Conservation (phyloP, 2,797 vertebrate species). For the Eupleurogrammus muticus region DNA sequence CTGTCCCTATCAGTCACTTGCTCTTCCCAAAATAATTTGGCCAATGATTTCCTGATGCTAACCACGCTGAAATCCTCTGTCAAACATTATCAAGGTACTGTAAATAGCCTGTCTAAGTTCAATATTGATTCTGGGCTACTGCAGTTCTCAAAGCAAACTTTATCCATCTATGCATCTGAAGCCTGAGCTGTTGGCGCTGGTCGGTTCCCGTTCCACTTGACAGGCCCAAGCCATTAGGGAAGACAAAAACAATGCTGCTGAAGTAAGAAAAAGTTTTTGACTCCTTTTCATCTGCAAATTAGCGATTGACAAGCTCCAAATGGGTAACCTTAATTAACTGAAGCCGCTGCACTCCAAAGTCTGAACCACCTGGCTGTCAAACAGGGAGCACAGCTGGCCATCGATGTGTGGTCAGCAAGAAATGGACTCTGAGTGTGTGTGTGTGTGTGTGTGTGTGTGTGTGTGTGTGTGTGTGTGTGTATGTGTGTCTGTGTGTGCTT, state of each 20-base stretch:
- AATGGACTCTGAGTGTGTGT: conserved; percentile 14
- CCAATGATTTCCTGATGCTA: conserved; percentile 34
- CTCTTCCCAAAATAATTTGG: background rate
- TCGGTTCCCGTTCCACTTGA: conserved; percentile 51
- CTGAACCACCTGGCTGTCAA: conserved; percentile 70
- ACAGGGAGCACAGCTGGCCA: conserved; percentile 54
- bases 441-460: background rate
- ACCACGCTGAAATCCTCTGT: conserved; percentile 47
- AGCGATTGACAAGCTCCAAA: conserved; percentile 65
- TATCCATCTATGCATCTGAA: conserved; percentile 50
- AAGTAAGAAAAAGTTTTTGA: conserved; percentile 33
- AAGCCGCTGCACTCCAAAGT: conserved; percentile 48
- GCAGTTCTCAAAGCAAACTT: conserved; percentile 58
- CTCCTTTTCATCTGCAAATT: conserved; percentile 57
- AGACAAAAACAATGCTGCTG: conserved; percentile 43
- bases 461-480: conserved; percentile 8
- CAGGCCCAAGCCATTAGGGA: conserved; percentile 34
- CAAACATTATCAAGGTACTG: conserved; percentile 69
- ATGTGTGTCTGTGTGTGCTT: background rate
- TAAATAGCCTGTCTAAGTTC: conserved; percentile 67
- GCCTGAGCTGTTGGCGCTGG: conserved; percentile 19
- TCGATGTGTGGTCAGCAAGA: conserved; percentile 45
- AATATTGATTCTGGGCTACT: conserved; percentile 70
- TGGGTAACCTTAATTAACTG: conserved; percentile 68
- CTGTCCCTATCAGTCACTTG: background rate